Evolutionary conservation across 2,113 vertebrate species (phyloP).

Genomic region (Argyrosomus japonicus): DNA sequence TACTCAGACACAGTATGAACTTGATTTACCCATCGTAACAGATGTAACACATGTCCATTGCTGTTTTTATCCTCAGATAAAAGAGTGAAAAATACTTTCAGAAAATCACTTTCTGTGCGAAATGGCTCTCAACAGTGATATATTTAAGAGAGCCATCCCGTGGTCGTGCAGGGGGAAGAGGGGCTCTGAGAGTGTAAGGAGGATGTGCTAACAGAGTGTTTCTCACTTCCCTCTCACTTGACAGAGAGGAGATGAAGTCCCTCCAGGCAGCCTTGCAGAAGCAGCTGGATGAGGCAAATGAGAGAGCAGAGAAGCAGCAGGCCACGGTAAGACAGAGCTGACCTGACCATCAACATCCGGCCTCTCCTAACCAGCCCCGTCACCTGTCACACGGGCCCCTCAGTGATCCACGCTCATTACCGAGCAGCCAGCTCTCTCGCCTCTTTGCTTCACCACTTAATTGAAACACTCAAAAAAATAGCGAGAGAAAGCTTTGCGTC

Average conservation of each 20-base stretch:
- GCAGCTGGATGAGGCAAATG: constrained; percentile 94
- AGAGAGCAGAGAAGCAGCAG: constrained; percentile 95
- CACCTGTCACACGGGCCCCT: constrained; percentile 69
- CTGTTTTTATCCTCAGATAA: background rate
- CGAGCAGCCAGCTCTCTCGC: constrained; percentile 40
- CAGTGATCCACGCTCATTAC: constrained; percentile 68
- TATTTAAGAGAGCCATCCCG: constrained; percentile 24
- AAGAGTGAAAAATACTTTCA: background rate
- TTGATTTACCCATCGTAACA: background rate
- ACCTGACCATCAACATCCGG: constrained; percentile 61
- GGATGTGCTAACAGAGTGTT: constrained; percentile 69
- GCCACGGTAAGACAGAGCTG: constrained; percentile 90
- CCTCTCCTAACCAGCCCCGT: constrained; percentile 56
- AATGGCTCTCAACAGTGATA: background rate
- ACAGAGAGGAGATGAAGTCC: constrained; percentile 97
- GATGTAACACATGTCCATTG: background rate
- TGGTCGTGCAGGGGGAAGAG: background rate
- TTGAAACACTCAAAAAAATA: constrained; percentile 52
- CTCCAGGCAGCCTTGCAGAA: constrained; percentile 96
- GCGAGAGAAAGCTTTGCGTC: constrained; percentile 29
- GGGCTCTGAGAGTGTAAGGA: constrained; percentile 18
- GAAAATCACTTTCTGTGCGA: background rate
- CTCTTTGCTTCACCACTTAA: constrained; percentile 42
- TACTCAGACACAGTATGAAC: background rate
- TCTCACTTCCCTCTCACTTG: constrained; percentile 62